phyloP scores from a whole-genome alignment of 2,113 vertebrate genomes.

The Conger conger region DNA sequence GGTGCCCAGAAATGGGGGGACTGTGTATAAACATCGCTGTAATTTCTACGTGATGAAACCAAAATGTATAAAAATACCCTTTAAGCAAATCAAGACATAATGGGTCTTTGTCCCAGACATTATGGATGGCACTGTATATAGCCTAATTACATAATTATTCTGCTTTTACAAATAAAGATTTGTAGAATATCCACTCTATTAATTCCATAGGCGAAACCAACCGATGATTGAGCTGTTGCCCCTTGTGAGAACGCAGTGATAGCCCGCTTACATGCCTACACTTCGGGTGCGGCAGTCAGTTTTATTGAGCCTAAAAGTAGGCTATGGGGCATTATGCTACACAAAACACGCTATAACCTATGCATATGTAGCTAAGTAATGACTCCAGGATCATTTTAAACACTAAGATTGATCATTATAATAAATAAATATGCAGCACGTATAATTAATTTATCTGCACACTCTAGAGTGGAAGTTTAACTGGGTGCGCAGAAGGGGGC shows the following conservation, averaged over 20 bases:
- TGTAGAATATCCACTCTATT: neutral
- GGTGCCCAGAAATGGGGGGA: no score
- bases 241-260: neutral
- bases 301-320: neutral
- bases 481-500: constrained; percentile 20
- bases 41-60: no score
- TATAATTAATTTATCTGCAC: neutral
- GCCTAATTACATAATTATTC: no score
- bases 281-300: neutral
- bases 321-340: neutral
- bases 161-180: no score
- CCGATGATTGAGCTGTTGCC: neutral
- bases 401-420: neutral
- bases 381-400: neutral
- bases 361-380: neutral
- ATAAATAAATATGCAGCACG: neutral
- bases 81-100: no score
- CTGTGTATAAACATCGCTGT: no score
- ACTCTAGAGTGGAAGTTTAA: neutral
- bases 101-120: no score
- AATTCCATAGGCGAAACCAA: neutral
- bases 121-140: no score
- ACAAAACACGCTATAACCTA: neutral
- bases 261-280: neutral
- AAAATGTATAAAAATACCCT: no score